These are phyloP conservation scores for Nowickia ferox DNA, from an alignment of 2,888 invertebrate genomes.

Conservation along the genomic window DNA sequence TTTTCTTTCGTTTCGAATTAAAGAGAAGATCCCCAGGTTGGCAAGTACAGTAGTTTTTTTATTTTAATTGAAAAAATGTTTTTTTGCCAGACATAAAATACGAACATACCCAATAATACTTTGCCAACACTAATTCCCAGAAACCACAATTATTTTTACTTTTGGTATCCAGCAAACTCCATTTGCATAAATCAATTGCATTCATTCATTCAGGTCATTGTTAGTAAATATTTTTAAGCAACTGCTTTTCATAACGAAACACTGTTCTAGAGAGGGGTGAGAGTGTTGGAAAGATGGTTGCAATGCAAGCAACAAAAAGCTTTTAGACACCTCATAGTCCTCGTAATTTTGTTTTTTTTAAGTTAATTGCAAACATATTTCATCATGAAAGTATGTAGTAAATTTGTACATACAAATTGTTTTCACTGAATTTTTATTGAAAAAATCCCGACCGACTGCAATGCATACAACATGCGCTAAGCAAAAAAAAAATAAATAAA, in stretches of 20 bases:
- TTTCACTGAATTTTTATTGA: slow-evolving; percentile 28
- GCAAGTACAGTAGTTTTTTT: too few species aligned
- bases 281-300: not conserved
- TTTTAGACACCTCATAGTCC: not conserved
- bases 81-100: too few species aligned
- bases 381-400: slow-evolving; percentile 2
- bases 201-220: slow-evolving; percentile 23
- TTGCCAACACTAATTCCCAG: too few species aligned
- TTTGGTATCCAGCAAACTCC: not conserved
- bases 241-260: slow-evolving; percentile 5
- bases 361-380: slow-evolving; percentile 7
- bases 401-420: not conserved
- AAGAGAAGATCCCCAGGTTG: too few species aligned
- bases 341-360: not conserved
- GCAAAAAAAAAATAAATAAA: slow-evolving; percentile 22
- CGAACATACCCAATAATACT: too few species aligned
- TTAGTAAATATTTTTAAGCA: slow-evolving; percentile 22
- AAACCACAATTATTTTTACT: not conserved
- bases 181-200: not conserved
- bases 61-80: too few species aligned
- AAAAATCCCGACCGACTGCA: slow-evolving; percentile 61
- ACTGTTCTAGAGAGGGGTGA: not conserved
- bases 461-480: slow-evolving; percentile 61
- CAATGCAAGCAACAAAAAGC: not conserved
- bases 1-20: too few species aligned